Percentiles rank a stretch among this genome's conserved stretches.
Evolutionary conservation across 2,113 vertebrate genomes (phyloP).

Genomic region (Cyanoliseus patagonus): DNA sequence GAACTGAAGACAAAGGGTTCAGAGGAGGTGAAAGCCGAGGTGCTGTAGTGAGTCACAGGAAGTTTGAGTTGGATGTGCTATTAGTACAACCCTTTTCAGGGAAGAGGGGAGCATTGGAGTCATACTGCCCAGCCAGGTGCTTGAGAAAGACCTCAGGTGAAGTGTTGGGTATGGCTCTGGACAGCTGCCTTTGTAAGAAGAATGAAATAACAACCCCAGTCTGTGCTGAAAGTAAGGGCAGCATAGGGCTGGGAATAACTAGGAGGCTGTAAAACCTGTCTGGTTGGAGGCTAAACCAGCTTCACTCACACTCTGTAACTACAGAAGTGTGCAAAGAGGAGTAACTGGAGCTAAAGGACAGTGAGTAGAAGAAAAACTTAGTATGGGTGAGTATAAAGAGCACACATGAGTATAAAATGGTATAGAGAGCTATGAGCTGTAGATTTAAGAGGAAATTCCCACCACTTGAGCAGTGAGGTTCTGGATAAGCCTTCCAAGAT

Average conservation of each 20-base stretch:
- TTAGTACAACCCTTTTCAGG: neutral
- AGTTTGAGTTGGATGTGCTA: neutral
- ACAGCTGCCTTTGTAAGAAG: neutral
- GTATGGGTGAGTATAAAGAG: neutral
- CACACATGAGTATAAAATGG: neutral
- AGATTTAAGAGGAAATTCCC: neutral
- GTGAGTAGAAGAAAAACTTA: neutral
- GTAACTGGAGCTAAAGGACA: neutral
- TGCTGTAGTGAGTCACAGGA: neutral
- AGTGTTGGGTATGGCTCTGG: accelerated
- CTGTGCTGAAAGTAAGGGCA: accelerated
- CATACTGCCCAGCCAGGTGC: neutral
- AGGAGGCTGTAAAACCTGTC: neutral
- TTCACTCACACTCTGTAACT: neutral
- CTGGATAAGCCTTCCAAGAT: neutral
- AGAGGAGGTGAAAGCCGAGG: neutral
- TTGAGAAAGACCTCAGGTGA: neutral
- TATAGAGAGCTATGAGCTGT: neutral
- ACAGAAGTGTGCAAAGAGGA: neutral
- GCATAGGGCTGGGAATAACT: neutral
- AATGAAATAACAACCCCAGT: neutral
- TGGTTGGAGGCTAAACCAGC: neutral
- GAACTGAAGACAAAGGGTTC: neutral
- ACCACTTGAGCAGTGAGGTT: neutral
- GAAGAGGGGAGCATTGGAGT: neutral